Base-by-base conservation (phyloP, 2,113 vertebrate genomes). In the Tiliqua scincoides region DNA sequence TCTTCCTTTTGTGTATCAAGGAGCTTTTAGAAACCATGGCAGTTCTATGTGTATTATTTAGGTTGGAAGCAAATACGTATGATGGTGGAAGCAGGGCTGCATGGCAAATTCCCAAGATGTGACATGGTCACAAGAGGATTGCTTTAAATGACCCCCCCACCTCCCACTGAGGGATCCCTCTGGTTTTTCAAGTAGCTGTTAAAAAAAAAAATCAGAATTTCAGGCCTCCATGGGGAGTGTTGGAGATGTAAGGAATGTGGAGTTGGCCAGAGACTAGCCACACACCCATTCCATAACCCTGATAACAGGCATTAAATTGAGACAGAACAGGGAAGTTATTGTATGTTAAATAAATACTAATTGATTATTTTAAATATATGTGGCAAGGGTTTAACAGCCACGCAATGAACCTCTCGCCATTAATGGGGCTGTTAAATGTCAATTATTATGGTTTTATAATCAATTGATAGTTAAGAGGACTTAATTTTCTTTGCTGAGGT, bases 281-380 rank as follows among this genome's bases (percentile, higher is more conserved):
- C 8, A 48, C 43, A 48, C 43, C 43, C 43, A 8, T 48, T 48
- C 43, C 43, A 48, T 48, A 48, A 48, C 43, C 40, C 70, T 86
- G 59, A 37, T 54, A 94, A 92, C 91, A 86, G 90, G 79, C 75
- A 87, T 91, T 93, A 91, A 91, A 95, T 93, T 91, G 86, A 89
- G 78, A 86, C 74, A 75, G 94, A 93, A 94, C 81, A 91, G 91
- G 78, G 84, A 94, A 84, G 88, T 93, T 93, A 93, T 93, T 94
- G 91, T 93, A 94, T 93, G 91, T 92, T 95, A 95, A 95, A 94
- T 95, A 95, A 95, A 95, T 94, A 94, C 93, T 95, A 95, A 95
- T 95, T 94, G 95, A 95, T 95, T 95, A 93, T 94, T 94, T 94
- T 85, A 94, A 92, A 93, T 94, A 92, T 94, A 91, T 89, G 90